Conservation (phyloP, 2,888 invertebrate genomes). For the Amblyjoppa proteus region DNA sequence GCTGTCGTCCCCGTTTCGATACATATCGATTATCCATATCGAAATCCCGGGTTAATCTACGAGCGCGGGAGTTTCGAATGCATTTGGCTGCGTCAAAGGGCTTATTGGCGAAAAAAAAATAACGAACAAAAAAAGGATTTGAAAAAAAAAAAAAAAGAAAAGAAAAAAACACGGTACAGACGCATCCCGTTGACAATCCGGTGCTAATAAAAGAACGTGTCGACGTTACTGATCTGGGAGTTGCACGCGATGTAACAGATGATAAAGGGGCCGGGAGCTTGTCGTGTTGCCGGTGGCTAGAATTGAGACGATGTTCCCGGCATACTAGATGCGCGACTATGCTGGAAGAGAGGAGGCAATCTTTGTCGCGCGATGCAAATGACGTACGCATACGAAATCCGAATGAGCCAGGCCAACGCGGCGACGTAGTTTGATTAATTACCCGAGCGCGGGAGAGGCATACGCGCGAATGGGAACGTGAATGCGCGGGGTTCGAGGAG, state of each 20-base stretch:
- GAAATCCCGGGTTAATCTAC: too few relatives aligned
- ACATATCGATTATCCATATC: too few relatives aligned
- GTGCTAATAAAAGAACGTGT: constrained; percentile 11
- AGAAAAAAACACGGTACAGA: not conserved
- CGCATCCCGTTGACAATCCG: not conserved
- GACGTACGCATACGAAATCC: constrained; percentile 64
- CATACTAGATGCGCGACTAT: constrained; percentile 52
- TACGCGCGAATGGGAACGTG: constrained; percentile 54
- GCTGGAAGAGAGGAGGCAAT: constrained; percentile 53
- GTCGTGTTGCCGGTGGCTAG: constrained; percentile 14
- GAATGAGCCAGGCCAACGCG: constrained; percentile 54
- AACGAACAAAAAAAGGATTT: not conserved
- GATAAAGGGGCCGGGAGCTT: constrained; percentile 20
- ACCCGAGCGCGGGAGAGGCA: constrained; percentile 36
- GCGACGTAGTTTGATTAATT: constrained; percentile 65
- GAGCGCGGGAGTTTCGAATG: too few relatives aligned
- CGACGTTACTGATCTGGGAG: constrained; percentile 40
- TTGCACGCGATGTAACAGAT: constrained; percentile 17
- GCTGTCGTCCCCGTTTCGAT: too few relatives aligned
- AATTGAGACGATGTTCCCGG: constrained; percentile 47
- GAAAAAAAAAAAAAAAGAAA: not conserved
- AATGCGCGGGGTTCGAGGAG: constrained; percentile 49
- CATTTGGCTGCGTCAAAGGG: too few relatives aligned
- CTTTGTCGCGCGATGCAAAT: constrained; percentile 65
- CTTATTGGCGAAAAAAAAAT: not conserved